A percentile compares a stretch with the other conserved stretches of the same genome.
Conservation (phyloP, 1,140 invertebrate genomes). For the Drosophila varians region DNA sequence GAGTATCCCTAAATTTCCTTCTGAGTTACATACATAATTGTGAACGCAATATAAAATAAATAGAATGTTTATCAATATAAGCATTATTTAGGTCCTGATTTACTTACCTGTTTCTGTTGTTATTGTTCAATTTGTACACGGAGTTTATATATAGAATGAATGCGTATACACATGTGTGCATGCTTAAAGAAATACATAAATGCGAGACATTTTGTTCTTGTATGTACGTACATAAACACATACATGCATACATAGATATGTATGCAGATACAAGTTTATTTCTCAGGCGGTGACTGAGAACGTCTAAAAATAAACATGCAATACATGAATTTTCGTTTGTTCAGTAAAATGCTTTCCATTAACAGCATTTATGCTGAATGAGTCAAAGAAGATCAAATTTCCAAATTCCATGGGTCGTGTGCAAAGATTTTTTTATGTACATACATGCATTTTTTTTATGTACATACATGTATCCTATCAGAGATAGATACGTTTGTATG, state of each 20-base stretch:
- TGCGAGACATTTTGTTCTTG: neutral
- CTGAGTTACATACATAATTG: no score
- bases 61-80: no score
- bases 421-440: no score
- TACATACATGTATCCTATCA: no score
- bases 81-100: slow-evolving; percentile 1
- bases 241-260: neutral
- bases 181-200: slow-evolving; percentile 26
- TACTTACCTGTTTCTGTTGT: slow-evolving; percentile 2
- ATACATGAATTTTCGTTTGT: slow-evolving; percentile 63
- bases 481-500: no score
- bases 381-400: slow-evolving; percentile 63
- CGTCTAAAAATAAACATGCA: slow-evolving; percentile 69
- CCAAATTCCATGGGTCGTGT: slow-evolving; percentile 67
- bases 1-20: no score
- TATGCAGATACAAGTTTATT: slow-evolving; percentile 25
- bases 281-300: slow-evolving; percentile 58
- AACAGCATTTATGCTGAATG: slow-evolving; percentile 48
- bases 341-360: slow-evolving; percentile 63
- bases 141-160: slow-evolving; percentile 14
- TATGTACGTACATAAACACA: no score
- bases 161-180: slow-evolving; percentile 13
- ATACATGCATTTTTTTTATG: no score
- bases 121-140: slow-evolving; percentile 8
- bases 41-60: no score